Conservation (phyloP, 2,113 vertebrate genomes). For the Chroicocephalus ridibundus region DNA sequence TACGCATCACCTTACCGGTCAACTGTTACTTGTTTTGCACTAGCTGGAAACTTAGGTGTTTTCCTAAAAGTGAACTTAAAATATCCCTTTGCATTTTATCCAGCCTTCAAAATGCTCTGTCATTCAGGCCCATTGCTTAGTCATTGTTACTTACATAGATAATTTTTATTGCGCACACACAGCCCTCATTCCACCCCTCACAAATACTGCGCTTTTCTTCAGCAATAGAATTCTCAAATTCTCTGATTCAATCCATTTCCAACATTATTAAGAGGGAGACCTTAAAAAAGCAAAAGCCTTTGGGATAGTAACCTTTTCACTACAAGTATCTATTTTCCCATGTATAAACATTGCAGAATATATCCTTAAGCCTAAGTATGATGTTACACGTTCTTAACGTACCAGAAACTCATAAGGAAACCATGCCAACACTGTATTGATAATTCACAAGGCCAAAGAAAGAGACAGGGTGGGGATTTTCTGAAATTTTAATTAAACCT, state of each 20-base stretch:
- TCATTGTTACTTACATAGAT: neutral
- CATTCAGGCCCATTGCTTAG: neutral
- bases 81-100: neutral
- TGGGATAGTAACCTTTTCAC: neutral
- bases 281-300: neutral
- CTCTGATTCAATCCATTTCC: neutral
- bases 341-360: neutral
- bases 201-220: neutral
- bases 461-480: neutral
- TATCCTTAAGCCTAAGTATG: neutral
- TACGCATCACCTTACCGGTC: neutral
- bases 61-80: neutral
- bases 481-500: conserved; percentile 27
- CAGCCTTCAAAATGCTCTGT: neutral
- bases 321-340: neutral
- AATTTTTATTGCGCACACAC: fast-evolving
- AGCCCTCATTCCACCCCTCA: neutral
- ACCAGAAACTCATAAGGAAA: neutral
- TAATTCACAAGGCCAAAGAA: neutral
- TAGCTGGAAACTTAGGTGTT: neutral
- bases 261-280: neutral
- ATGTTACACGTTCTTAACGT: neutral
- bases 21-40: neutral
- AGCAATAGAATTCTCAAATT: neutral
- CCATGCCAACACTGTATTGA: neutral